Conservation (phyloP, 2,113 vertebrate genomes). For the Salvelinus sp. region DNA sequence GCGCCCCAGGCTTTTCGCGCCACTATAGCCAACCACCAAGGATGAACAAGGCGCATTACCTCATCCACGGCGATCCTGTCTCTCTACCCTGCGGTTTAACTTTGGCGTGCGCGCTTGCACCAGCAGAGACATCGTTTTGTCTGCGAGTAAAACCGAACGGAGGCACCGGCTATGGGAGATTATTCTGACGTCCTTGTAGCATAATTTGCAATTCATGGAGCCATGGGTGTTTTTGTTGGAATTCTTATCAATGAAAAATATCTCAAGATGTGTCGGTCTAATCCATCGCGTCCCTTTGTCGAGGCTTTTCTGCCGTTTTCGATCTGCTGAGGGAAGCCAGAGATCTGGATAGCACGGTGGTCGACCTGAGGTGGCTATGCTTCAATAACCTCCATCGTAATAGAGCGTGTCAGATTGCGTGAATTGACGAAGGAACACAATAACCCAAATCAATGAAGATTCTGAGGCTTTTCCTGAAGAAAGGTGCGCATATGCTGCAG, state of each 20-base stretch:
- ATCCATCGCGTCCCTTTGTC: slow-evolving; percentile 20
- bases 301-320: slow-evolving; percentile 12
- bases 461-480: slow-evolving; percentile 79
- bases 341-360: slow-evolving; percentile 6
- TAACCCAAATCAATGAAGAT: slow-evolving; percentile 78
- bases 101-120: slow-evolving; percentile 1
- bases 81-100: slow-evolving; percentile 18
- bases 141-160: slow-evolving; percentile 5
- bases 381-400: slow-evolving; percentile 9
- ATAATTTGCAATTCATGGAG: slow-evolving; percentile 4
- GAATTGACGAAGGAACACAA: slow-evolving; percentile 19
- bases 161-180: slow-evolving; percentile 8
- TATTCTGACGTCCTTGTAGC: slow-evolving; percentile 46
- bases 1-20: not conserved
- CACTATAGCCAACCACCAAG: not conserved
- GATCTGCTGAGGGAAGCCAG: not conserved
- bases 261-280: slow-evolving; percentile 46
- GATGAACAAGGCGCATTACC: slow-evolving; percentile 17
- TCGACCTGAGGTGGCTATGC: slow-evolving; percentile 23
- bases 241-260: slow-evolving; percentile 44
- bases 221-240: slow-evolving; percentile 27
- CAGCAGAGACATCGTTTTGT: not conserved
- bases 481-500: slow-evolving; percentile 88
- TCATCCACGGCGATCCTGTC: slow-evolving; percentile 15
- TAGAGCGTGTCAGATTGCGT: slow-evolving; percentile 40